Percentiles rank a stretch among this genome's conserved stretches.
Conservation (phyloP, 2,797 vertebrate species). For the Parauchenoglanis ngamensis region DNA sequence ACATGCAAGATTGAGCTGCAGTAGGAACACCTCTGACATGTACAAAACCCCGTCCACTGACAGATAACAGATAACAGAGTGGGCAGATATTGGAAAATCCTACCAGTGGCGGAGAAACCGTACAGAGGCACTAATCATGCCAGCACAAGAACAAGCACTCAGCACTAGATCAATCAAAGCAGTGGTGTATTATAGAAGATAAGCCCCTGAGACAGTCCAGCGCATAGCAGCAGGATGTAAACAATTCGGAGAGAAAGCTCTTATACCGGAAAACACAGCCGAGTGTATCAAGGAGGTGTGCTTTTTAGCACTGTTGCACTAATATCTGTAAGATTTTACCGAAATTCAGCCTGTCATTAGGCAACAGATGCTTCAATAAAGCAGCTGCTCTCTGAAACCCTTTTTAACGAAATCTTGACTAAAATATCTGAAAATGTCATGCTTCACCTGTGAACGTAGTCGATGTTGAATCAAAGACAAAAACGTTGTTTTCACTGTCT, state of each 20-base stretch:
- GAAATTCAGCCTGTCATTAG: not conserved
- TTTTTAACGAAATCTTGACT: not conserved
- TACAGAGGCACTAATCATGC: not conserved
- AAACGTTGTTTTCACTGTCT: not conserved
- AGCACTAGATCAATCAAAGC: not conserved
- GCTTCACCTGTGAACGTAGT: not conserved
- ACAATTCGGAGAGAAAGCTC: not conserved
- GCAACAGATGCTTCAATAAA: not conserved
- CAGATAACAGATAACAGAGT: not conserved
- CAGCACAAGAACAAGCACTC: slow-evolving; percentile 1
- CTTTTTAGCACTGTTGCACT: not conserved
- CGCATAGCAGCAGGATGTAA: not conserved
- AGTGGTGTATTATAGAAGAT: not conserved
- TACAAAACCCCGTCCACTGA: not conserved
- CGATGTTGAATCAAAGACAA: not conserved
- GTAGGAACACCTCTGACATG: not conserved
- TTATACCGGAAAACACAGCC: not conserved
- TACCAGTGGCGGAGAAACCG: not conserved
- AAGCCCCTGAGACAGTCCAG: not conserved
- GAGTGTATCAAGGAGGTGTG: not conserved
- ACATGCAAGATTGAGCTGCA: too few species aligned
- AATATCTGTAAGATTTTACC: not conserved
- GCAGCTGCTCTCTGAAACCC: not conserved
- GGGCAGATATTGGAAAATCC: slow-evolving; percentile 4
- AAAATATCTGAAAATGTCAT: not conserved